Conservation (phyloP, 2,113 vertebrate genomes). For the Sinocyclocheilus maitianheensis region DNA sequence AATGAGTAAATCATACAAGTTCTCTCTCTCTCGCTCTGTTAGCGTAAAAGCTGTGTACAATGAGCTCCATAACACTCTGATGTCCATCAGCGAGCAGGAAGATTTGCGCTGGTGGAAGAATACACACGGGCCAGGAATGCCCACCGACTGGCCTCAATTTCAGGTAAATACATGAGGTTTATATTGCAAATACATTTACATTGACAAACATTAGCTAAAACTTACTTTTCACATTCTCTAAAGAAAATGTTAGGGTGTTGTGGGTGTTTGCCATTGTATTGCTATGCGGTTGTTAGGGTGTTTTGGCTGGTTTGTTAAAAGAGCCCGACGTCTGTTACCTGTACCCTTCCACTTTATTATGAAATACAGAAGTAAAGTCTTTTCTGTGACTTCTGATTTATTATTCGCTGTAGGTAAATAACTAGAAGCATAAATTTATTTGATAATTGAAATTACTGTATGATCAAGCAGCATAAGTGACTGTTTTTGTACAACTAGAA, state of each 20-base stretch:
- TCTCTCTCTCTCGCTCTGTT: neutral
- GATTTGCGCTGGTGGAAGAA: slow-evolving; percentile 85
- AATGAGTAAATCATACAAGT: neutral
- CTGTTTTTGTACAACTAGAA: neutral
- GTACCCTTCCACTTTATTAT: too few species aligned
- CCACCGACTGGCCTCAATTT: slow-evolving; percentile 84
- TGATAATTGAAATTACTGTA: too few species aligned
- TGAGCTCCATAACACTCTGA: slow-evolving; percentile 74
- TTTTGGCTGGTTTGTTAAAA: neutral
- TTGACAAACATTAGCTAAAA: neutral
- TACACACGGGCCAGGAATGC: slow-evolving; percentile 81
- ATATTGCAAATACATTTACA: neutral
- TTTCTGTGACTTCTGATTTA: neutral
- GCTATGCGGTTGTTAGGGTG: too few species aligned
- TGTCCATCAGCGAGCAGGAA: slow-evolving; percentile 76
- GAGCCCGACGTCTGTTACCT: neutral
- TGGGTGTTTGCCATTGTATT: too few species aligned
- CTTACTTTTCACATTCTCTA: neutral
- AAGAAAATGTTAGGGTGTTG: neutral
- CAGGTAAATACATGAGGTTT: slow-evolving; percentile 65
- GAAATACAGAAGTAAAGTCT: too few species aligned
- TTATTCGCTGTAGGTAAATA: neutral
- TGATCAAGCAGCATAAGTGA: too few species aligned
- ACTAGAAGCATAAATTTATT: too few species aligned
- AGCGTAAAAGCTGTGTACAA: slow-evolving; percentile 72